A percentile compares a stretch with the other conserved stretches of the same genome.
phyloP scores from a whole-genome alignment of 2,888 invertebrate species.

The Mythimna ferrago region DNA sequence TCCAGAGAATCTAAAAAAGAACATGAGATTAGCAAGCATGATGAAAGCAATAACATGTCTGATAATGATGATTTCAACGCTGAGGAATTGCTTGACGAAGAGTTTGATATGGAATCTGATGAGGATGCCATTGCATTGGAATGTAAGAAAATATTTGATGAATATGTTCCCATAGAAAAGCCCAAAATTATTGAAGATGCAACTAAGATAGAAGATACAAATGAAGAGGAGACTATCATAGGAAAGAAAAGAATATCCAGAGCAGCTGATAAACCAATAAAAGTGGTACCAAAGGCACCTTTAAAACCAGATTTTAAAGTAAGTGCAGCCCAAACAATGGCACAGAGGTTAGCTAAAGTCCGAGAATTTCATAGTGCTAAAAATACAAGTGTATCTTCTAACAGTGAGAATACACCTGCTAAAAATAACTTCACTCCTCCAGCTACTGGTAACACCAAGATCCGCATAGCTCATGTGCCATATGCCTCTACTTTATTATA shows the following conservation, averaged over 20 bases:
- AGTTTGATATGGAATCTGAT: conserved; percentile 89
- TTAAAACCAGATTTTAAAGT: conserved; percentile 89
- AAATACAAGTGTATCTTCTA: conserved; percentile 66
- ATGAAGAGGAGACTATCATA: conserved; percentile 83
- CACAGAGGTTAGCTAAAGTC: conserved; percentile 87
- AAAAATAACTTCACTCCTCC: conserved; percentile 77
- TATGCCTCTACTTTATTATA: conserved; percentile 93
- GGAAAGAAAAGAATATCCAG: conserved; percentile 94
- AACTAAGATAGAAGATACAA: conserved; percentile 68
- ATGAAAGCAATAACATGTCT: conserved; percentile 68
- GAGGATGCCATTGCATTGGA: conserved; percentile 94
- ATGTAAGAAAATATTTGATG: conserved; percentile 96
- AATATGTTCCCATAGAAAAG: conserved; percentile 91
- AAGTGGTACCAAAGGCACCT: conserved; percentile 78
- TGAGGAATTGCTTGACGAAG: conserved; percentile 69
- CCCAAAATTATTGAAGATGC: conserved; percentile 72
- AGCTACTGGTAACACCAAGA: conserved; percentile 78
- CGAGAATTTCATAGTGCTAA: conserved; percentile 86
- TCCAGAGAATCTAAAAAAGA: conserved; percentile 75
- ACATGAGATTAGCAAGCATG: conserved; percentile 66
- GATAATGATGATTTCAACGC: conserved; percentile 72
- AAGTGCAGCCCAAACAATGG: conserved; percentile 90
- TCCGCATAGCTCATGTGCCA: conserved; percentile 94
- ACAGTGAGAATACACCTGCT: conserved; percentile 71
- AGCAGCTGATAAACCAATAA: conserved; percentile 89